Evolutionary conservation across 2,113 vertebrate species (phyloP), one percentile per base, ranked within the genome.

Genomic region (Podocnemis expansa): DNA sequence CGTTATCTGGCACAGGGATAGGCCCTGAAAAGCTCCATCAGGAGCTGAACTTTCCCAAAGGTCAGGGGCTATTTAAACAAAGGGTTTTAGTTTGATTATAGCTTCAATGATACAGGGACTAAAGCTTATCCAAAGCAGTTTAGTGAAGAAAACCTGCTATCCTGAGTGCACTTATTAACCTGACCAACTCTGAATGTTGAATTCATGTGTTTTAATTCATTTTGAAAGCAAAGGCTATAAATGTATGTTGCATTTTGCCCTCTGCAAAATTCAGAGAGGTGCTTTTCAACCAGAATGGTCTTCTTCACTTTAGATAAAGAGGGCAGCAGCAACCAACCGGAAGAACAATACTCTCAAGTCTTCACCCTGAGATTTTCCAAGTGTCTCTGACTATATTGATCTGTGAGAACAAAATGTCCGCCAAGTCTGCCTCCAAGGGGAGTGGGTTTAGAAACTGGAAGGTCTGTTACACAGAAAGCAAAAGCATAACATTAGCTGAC

Each of bases 251-350:
- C 1, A 25, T 13, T 13, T 58, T 45, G 55, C 45, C 1, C 0
- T 4, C 52, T 1, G 0, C 5, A 27, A 16, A 0, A 13, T 0
- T 1, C 47, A 45, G 79, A 34, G 60, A 82, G 54, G 43, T 84
- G 75, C 34, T 17, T n/a, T n/a, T n/a, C 31, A 67, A 34, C 60
- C 60, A 67, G 60, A 67, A 38, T 19, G 63, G n/a, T 9, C n/a
- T 70, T 70, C 19, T 70, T 70, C 19, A 70, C 63, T 70, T 70
- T 70, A 38, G 63, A 38, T 70, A 21, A 52, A 52, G 63, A 21
- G n/a, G 19, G 21, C 63, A 70, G 63, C 63, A 19, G n/a, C 63
- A 9, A 38, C n/a, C n/a, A 38, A 70, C 17, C 10, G 63, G 22
- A 38, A 70, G 63, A 70, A n/a, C 19, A 38, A 38, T 4, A 22